Percentiles rank a stretch among this genome's conserved stretches.
phyloP scores from a whole-genome alignment of 2,113 vertebrate genomes.

The Atherinomorus stipes region DNA sequence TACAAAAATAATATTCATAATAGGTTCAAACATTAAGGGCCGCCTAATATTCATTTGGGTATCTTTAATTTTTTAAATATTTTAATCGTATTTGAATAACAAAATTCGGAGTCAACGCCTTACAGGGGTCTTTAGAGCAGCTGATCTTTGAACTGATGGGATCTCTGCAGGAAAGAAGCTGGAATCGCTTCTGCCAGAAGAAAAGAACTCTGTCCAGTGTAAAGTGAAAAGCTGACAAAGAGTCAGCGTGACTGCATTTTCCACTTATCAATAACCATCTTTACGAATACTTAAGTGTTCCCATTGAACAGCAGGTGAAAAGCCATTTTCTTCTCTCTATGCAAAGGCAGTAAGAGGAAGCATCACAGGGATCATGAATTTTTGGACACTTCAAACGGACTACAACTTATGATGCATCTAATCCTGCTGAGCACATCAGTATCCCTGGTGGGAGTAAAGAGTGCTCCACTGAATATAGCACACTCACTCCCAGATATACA shows the following conservation, averaged over 20 bases:
- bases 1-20: too few species aligned
- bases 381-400: slow-evolving; percentile 51
- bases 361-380: slow-evolving; percentile 9
- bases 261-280: background rate
- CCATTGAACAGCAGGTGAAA: background rate
- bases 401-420: slow-evolving; percentile 55
- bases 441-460: slow-evolving; percentile 55
- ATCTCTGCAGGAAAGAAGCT: slow-evolving; percentile 27
- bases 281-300: background rate
- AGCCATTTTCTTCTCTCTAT: background rate
- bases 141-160: slow-evolving; percentile 67
- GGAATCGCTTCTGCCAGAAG: slow-evolving; percentile 10
- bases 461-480: slow-evolving; percentile 43
- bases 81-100: too few species aligned
- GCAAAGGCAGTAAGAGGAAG: slow-evolving; percentile 19
- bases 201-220: slow-evolving; percentile 1
- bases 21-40: too few species aligned
- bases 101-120: too few species aligned
- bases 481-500: slow-evolving; percentile 45
- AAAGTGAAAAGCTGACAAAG: slow-evolving; percentile 13
- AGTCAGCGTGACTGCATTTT: background rate
- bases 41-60: too few species aligned
- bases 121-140: slow-evolving; percentile 29
- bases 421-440: slow-evolving; percentile 56
- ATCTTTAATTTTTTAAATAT: too few species aligned